A percentile compares a stretch with the other conserved stretches of the same genome.
These are phyloP conservation scores for Cynopterus brachyotis DNA, from an alignment of 2,113 vertebrate species.

Conservation along the genomic window DNA sequence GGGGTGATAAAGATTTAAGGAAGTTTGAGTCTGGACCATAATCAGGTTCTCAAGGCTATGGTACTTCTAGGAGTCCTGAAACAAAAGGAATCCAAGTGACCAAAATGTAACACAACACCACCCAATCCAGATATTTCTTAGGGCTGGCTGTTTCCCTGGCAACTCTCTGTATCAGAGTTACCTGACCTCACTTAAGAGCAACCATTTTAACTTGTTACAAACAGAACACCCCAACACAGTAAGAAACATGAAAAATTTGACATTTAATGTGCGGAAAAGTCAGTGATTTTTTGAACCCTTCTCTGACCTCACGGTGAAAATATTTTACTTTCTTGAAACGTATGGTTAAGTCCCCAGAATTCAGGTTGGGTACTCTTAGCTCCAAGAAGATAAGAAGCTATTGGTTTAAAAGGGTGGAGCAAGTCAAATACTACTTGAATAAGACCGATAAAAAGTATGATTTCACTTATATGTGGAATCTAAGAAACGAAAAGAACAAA, in stretches of 20 bases:
- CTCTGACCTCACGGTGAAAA: neutral
- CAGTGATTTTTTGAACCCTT: neutral
- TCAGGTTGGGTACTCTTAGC: neutral
- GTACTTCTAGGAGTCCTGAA: neutral
- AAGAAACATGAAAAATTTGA: neutral
- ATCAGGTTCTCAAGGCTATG: neutral
- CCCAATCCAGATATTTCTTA: neutral
- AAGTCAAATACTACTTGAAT: neutral
- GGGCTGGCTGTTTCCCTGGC: neutral
- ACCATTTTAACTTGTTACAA: neutral
- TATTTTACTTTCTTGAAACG: neutral
- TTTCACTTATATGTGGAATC: too few relatives aligned
- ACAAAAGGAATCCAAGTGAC: neutral
- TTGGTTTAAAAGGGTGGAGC: neutral
- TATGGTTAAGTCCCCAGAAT: neutral
- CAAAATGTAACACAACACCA: fast-evolving
- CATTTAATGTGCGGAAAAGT: neutral
- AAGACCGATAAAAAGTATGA: neutral
- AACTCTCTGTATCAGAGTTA: neutral
- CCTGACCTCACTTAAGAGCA: neutral
- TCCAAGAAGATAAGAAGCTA: neutral
- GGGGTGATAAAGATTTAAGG: neutral
- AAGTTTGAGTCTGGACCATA: neutral
- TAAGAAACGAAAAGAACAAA: too few relatives aligned
- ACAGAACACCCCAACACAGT: neutral